A percentile compares a stretch with the other conserved stretches of the same genome.
Conservation (phyloP, 2,113 vertebrate species). For the Heptranchias perlo region DNA sequence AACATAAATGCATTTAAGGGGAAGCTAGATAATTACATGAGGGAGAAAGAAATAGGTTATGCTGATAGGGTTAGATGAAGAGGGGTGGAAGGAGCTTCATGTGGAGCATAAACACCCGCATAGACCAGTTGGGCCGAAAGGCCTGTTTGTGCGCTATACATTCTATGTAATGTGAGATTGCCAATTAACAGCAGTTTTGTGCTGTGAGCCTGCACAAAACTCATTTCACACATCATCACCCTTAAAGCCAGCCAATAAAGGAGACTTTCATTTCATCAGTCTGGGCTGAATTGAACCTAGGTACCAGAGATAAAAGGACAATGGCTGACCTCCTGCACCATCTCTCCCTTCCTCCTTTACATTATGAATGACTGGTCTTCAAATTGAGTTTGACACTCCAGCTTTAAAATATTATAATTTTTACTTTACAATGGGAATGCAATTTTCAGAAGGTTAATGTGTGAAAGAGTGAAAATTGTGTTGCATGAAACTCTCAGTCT, state of each 20-base stretch:
- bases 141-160: too few species aligned
- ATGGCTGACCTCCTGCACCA: not conserved
- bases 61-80: too few species aligned
- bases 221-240: not conserved
- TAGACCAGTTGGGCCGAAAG: too few species aligned
- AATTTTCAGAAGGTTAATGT: conserved; percentile 11
- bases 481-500: not conserved
- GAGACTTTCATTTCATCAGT: not conserved
- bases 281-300: not conserved
- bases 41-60: too few species aligned
- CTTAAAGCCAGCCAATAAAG: not conserved
- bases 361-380: not conserved
- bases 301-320: not conserved
- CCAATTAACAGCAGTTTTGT: not conserved
- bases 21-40: too few species aligned
- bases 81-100: too few species aligned
- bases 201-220: not conserved
- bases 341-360: not conserved
- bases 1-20: too few species aligned
- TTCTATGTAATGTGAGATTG: not conserved
- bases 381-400: not conserved
- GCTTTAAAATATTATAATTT: conserved; percentile 14
- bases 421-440: not conserved
- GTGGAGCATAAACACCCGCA: too few species aligned
- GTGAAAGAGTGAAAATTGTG: conserved; percentile 2